phyloP scores from a whole-genome alignment of 2,113 vertebrate species.

The Delphinus delphis region DNA sequence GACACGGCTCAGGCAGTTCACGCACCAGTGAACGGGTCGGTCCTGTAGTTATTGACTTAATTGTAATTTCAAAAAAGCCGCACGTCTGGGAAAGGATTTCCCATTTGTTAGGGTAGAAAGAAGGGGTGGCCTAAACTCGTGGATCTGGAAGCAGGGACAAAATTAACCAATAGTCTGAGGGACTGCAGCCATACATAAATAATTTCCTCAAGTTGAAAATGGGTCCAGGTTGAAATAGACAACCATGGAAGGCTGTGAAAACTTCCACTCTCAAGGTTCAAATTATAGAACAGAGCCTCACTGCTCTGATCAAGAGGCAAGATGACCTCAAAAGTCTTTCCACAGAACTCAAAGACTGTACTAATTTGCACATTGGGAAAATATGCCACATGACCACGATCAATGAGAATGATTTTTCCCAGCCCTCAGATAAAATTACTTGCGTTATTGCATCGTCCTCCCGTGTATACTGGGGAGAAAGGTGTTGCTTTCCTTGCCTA shows the following conservation, averaged over 20 bases:
- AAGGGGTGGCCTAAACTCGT: not conserved
- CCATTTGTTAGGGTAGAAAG: not conserved
- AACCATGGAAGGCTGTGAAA: not conserved
- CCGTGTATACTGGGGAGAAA: not conserved
- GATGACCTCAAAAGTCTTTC: not conserved
- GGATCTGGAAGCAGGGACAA: not conserved
- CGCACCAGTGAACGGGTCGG: not conserved
- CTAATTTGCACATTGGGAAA: not conserved
- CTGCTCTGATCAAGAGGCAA: not conserved
- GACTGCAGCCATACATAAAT: not conserved
- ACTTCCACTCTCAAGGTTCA: not conserved
- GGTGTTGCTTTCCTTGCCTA: not conserved
- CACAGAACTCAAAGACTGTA: not conserved
- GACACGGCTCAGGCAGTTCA: not conserved
- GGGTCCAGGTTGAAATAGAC: not conserved
- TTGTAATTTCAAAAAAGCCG: constrained; percentile 34
- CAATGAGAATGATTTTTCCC: not conserved
- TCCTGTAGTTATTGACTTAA: not conserved
- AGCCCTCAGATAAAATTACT: not conserved
- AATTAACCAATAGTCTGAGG: not conserved
- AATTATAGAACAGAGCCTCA: not conserved
- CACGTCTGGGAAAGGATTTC: not conserved
- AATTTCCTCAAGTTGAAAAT: constrained; percentile 3
- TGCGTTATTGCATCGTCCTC: not conserved
- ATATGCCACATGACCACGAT: not conserved